Conservation (phyloP, 1,140 invertebrate species). For the Heterodera carotae region DNA sequence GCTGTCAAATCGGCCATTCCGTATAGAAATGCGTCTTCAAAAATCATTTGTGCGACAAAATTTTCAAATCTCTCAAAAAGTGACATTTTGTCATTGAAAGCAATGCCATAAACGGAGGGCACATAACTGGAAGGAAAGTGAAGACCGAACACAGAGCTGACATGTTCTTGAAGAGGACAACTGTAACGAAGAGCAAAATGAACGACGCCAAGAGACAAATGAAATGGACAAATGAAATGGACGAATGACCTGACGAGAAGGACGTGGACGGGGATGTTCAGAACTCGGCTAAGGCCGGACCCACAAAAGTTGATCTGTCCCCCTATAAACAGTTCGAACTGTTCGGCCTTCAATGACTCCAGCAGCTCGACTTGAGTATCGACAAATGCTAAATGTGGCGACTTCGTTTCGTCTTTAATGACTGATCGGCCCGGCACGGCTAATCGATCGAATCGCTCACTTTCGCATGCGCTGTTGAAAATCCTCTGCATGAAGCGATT, state of each 20-base stretch:
- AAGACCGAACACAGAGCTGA: constrained; percentile 39
- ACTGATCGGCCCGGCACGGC: no score
- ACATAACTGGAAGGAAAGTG: constrained; percentile 45
- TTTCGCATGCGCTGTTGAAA: constrained; percentile 11
- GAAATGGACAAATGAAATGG: neutral
- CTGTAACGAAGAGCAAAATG: constrained; percentile 4
- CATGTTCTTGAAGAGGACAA: constrained; percentile 41
- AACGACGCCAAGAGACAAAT: neutral
- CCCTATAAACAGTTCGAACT: constrained; percentile 49
- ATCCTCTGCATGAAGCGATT: neutral
- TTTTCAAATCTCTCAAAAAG: constrained; percentile 42
- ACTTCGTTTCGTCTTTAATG: neutral
- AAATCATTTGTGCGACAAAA: constrained; percentile 15
- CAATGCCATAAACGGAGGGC: constrained; percentile 41
- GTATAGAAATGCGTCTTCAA: constrained; percentile 31
- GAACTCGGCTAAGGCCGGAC: constrained; percentile 31
- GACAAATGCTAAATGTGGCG: constrained; percentile 12
- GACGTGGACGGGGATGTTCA: constrained; percentile 41
- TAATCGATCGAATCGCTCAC: neutral
- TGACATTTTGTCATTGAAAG: constrained; percentile 35
- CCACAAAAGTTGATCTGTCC: constrained; percentile 50
- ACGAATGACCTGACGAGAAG: constrained; percentile 40
- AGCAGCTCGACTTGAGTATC: constrained; percentile 13
- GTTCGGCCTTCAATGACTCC: constrained; percentile 33
- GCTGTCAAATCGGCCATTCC: constrained; percentile 35